Base-by-base conservation (phyloP, 2,113 vertebrate species). In the Odocoileus hemionus region DNA sequence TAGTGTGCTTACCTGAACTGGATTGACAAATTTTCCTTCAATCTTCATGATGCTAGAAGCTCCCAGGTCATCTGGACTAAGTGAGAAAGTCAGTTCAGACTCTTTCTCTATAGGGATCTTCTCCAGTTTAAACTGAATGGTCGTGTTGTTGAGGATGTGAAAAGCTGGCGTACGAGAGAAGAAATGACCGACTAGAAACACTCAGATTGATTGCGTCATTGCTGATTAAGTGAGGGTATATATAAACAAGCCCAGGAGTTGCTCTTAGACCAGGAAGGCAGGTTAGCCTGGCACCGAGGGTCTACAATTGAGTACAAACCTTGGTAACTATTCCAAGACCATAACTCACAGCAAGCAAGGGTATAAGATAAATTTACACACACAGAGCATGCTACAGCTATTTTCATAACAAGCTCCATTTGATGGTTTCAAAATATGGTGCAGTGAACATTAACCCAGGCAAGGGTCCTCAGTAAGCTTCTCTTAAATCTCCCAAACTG, bases 81-180 rank as follows among this genome's bases (percentile, higher is more conserved):
- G 98, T 17, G 99, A 98, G 94, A 99, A 99, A 13, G 98, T 97
- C 86, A 99, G 86, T 87, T 99, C 99, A 8, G 97, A 96, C 58
- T 99, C 99, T 94, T 98, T 99, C n/a, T 99, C 99, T 12, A 99
- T 21, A 2, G 99, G 98, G 70, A 99, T 98, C 97, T 99, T 99
- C 97, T 99, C 99, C 98, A 99, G 90, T 67, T 99, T 99, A 97
- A 99, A 99, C 95, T 99, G 99, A 94, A 99, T 99, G 2, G 99
- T 99, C 13, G 99, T 99, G 96, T 99, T 99, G 98, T 99, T 99
- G 89, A 99, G 96, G 96, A 99, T 99, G 95, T 99, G 99, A 98
- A 99, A 99, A 61, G 99, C 99, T 99, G 98, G 91, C 50, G 84
- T 80, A 67, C 89, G 55, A 97, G 80, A 97, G 74, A 28, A 50